Evolutionary conservation across 2,113 vertebrate genomes (phyloP), one percentile per base, ranked within the genome.

Genomic region (Bungarus multicinctus): DNA sequence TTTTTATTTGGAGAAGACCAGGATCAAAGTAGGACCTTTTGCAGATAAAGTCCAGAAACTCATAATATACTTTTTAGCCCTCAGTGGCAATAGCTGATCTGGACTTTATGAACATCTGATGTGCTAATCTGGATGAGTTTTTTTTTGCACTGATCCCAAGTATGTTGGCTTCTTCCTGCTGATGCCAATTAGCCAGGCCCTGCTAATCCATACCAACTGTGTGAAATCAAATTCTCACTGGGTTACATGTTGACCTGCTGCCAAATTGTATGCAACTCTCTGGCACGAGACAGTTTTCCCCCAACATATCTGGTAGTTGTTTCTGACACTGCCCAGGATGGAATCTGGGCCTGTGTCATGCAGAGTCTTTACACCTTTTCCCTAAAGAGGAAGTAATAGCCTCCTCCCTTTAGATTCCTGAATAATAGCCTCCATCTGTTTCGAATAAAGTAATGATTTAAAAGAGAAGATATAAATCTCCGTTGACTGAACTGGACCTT

Each of bases 111-210:
- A 52, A 90, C 4, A 12, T 89, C 87, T 23, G 69, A 88, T 85
- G 69, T 69, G 87, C 57, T 94, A 89, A 94, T 87, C 90, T 87
- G 74, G 55, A 69, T 47, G 47, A 50, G 2, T 25, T 58, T 57
- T 23, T 20, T 64, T 39, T 85, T 53, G n/a, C 87, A 45, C 22
- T 89, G 89, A 93, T 93, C 90, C 90, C 47, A 30, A 81, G 30
- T 60, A 25, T 89, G 69, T 93, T 86, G 91, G 90, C 54, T 90
- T 64, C 87, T 54, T 74, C 47, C 74, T 23, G 47, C 74, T 87
- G 87, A 91, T 87, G 89, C 88, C 90, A 94, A 89, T 92, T 92
- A 94, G 64, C 74, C 74, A 54, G 74, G 47, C 87, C 88, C 91
- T 85, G 90, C 88, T 94, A 92, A 89, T 92, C 90, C 34, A 5